A percentile compares a stretch with the other conserved stretches of the same genome.
Conservation (phyloP, 2,113 vertebrate genomes). For the Lampris megalopsis region DNA sequence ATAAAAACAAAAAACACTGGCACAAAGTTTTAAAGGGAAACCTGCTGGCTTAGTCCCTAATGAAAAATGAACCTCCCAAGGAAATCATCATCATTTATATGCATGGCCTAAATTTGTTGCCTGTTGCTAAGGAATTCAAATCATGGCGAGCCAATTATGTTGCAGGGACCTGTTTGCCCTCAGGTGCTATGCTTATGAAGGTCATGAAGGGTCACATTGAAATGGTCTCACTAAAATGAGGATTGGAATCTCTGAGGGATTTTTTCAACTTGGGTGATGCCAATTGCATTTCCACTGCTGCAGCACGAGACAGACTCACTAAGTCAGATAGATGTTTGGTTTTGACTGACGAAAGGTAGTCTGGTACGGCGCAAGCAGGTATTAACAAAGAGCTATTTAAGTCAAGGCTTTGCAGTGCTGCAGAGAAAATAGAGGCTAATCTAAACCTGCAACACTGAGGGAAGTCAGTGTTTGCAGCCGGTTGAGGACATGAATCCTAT, state of each 20-base stretch:
- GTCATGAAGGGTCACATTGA: slow-evolving; percentile 64
- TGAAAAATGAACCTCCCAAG: slow-evolving; percentile 68
- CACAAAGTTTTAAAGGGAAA: slow-evolving; percentile 51
- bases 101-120: slow-evolving; percentile 68
- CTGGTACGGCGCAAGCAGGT: slow-evolving; percentile 23
- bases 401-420: slow-evolving; percentile 19
- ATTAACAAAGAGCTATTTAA: slow-evolving; percentile 53
- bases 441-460: slow-evolving; percentile 20
- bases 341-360: slow-evolving; percentile 15
- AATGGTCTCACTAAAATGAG: slow-evolving; percentile 65
- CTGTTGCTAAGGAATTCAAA: slow-evolving; percentile 66
- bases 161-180: slow-evolving; percentile 35
- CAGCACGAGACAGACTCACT: slow-evolving; percentile 18
- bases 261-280: slow-evolving; percentile 44
- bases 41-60: slow-evolving; percentile 46
- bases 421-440: slow-evolving; percentile 18
- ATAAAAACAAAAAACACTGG: slow-evolving; percentile 60
- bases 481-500: slow-evolving; percentile 3
- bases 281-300: slow-evolving; percentile 27
- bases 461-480: background rate
- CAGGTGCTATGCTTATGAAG: slow-evolving; percentile 77
- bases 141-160: slow-evolving; percentile 64
- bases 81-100: slow-evolving; percentile 71
- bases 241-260: slow-evolving; percentile 47
- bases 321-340: slow-evolving; percentile 11